Conservation (phyloP, 2,888 invertebrate genomes). For the Spatulosminthurus flaviceps region DNA sequence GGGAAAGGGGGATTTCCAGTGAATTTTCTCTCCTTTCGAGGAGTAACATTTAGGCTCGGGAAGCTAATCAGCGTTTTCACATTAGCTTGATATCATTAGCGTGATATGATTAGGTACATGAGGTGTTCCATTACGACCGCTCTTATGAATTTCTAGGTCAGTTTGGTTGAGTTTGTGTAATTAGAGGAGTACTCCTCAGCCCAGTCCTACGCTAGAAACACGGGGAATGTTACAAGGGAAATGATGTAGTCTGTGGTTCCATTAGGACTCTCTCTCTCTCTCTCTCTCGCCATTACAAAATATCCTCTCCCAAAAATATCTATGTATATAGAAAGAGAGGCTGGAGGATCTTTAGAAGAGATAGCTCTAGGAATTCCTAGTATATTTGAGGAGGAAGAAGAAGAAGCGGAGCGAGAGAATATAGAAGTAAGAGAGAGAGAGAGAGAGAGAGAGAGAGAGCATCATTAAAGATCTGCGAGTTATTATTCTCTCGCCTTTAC, state of each 20-base stretch:
- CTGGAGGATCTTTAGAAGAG: too few relatives aligned
- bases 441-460: constrained; percentile 19
- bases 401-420: too few relatives aligned
- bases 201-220: too few relatives aligned
- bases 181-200: too few relatives aligned
- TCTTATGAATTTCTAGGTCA: constrained; percentile 16
- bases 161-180: neutral
- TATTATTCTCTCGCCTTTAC: constrained; percentile 26
- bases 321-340: too few relatives aligned
- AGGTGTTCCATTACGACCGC: constrained; percentile 18
- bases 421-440: constrained; percentile 16
- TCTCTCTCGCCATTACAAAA: too few relatives aligned
- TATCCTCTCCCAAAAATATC: too few relatives aligned
- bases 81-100: constrained; percentile 7
- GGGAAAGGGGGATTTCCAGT: too few relatives aligned
- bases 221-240: neutral
- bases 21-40: too few relatives aligned
- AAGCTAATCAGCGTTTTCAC: neutral
- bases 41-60: too few relatives aligned
- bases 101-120: constrained; percentile 7
- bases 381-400: neutral
- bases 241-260: neutral
- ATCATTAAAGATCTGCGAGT: constrained; percentile 22
- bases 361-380: neutral
- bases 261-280: too few relatives aligned